Base-by-base conservation (phyloP, 1,140 invertebrate species). In the Drosophila lini region DNA sequence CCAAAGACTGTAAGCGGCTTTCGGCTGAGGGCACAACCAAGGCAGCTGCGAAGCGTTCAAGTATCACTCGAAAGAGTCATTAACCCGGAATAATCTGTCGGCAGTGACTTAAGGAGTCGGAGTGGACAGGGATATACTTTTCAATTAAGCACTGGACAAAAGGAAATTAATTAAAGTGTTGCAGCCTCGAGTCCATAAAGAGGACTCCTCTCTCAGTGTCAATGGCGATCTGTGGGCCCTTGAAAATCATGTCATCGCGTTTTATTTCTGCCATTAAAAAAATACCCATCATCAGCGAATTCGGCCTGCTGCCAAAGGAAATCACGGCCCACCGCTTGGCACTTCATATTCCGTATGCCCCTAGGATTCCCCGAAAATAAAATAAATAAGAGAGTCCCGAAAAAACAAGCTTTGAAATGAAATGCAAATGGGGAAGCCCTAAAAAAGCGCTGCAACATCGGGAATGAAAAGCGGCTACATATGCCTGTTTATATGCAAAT, bases 401-500 rank as follows among this genome's bases (percentile, higher is more conserved):
- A 67, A 68, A 71, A 71, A 58, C 68, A 53, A 45, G 55, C 71
- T 81, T 78, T 61, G 45, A 81, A 85, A 76, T 62, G 63, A 76
- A 80, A 86, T 86, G 83, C 84, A 86, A 86, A 86, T 86, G 44
- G 50, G 64, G 40, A 9, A 55, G 56, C 31, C 41, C 59, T 45
- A 57, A 60, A 75, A 81, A 74, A 78, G 13, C 50, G 62, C 52
- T 71, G 82, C 83, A 79, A 64, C 71, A 47, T 73, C 65, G 65
- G 63, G 78, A 81, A 70, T 79, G 76, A 85, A 82, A 86, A 86
- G 78, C 80, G 76, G 63, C 80, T 83, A 78, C 83, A 89, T 86
- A 86, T 86, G 83, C 63, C 84, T 86, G 76, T 86, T 83, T 86
- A 86, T 86, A 86, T 86, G 84, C 80, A 86, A 86, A 89, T 89